Conservation (phyloP, 2,113 vertebrate species). For the Malurus melanocephalus region DNA sequence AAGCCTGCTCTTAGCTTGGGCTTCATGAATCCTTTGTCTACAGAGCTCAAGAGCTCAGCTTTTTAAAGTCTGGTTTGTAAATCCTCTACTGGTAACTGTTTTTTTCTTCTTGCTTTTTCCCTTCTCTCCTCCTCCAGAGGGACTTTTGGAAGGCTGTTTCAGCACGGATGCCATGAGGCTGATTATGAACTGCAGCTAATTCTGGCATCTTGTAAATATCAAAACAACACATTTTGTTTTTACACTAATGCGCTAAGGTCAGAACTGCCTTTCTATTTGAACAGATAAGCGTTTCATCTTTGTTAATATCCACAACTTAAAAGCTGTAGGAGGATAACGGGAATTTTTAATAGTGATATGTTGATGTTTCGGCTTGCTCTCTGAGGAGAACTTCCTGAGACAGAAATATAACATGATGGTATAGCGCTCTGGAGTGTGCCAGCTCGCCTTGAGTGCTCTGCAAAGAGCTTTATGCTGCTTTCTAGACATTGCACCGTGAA, state of each 20-base stretch:
- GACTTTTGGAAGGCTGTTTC: background rate
- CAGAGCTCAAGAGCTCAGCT: background rate
- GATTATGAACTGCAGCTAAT: background rate
- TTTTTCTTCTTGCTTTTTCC: background rate
- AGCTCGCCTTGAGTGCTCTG: background rate
- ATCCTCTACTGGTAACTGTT: background rate
- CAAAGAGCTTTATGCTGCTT: background rate
- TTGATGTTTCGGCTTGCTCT: background rate
- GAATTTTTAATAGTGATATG: background rate
- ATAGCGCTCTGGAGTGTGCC: background rate
- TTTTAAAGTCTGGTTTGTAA: background rate
- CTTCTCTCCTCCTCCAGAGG: background rate
- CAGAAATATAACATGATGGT: background rate
- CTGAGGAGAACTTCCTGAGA: background rate
- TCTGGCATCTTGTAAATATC: slow-evolving; percentile 31
- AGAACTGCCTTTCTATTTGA: background rate
- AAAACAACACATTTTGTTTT: slow-evolving; percentile 23
- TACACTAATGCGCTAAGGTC: background rate
- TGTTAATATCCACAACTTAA: background rate
- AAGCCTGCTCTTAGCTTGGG: background rate
- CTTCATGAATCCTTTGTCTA: background rate
- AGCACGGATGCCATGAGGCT: background rate
- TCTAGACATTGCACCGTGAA: background rate
- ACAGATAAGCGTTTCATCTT: background rate
- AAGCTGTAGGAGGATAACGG: background rate